Conservation (phyloP, 2,888 invertebrate genomes). For the Onchidella celtica region DNA sequence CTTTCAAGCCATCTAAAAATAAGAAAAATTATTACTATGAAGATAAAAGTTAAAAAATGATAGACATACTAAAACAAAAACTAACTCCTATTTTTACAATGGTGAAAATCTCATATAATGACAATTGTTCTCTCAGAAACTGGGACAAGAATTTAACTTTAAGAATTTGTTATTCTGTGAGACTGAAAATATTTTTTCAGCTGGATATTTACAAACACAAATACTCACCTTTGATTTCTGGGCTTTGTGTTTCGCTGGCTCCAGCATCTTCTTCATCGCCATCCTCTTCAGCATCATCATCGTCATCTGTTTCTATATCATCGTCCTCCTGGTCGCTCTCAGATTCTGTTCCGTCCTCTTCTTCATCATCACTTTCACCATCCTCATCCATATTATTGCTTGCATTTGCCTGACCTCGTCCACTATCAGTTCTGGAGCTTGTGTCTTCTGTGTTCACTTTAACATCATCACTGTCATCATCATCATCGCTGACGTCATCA, state of each 20-base stretch:
- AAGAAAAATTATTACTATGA: neutral
- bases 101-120: too few species aligned
- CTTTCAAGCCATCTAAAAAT: neutral
- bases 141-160: too few species aligned
- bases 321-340: constrained; percentile 54
- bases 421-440: neutral
- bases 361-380: constrained; percentile 41
- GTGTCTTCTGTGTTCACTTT: constrained; percentile 46
- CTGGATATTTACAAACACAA: too few species aligned
- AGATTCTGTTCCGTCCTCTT: constrained; percentile 51
- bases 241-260: constrained; percentile 10
- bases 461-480: constrained; percentile 48
- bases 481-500: constrained; percentile 7
- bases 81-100: too few species aligned
- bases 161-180: too few species aligned
- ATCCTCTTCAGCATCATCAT: constrained; percentile 13
- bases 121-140: too few species aligned
- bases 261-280: constrained; percentile 16
- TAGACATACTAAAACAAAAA: too few species aligned
- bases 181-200: too few species aligned
- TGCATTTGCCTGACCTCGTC: constrained; percentile 42
- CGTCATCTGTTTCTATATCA: constrained; percentile 19
- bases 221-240: constrained; percentile 41
- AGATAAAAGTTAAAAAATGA: neutral
- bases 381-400: neutral